Percentiles rank a stretch among this genome's conserved stretches.
Conservation (phyloP, 2,797 vertebrate species). For the Diglossa cyanea region DNA sequence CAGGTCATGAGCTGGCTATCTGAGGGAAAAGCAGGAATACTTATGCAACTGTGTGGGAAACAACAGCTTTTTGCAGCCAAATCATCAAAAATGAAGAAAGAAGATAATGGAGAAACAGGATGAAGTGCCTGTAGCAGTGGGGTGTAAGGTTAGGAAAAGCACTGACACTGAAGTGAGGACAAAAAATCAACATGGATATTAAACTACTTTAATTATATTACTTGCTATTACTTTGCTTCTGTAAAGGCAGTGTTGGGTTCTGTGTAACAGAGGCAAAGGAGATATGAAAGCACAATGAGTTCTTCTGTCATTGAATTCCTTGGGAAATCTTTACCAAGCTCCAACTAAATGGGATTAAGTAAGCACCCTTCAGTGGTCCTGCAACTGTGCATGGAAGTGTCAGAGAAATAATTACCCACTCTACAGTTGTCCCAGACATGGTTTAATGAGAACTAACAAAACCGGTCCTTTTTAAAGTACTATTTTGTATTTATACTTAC, state of each 20-base stretch:
- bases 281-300: neutral
- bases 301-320: neutral
- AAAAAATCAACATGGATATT: neutral
- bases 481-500: neutral
- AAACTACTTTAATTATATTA: neutral
- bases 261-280: neutral
- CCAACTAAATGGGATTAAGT: neutral
- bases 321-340: conserved; percentile 8
- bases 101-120: neutral
- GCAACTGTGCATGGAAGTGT: neutral
- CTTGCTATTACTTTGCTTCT: neutral
- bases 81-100: neutral
- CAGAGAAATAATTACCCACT: conserved; percentile 31
- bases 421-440: neutral
- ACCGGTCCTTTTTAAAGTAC: neutral
- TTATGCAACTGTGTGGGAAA: neutral
- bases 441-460: neutral
- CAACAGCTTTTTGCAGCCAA: neutral
- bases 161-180: fast-evolving
- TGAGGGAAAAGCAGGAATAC: neutral
- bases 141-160: neutral
- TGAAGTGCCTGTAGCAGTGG: neutral
- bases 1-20: neutral
- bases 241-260: neutral
- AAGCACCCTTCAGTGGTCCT: neutral